Conservation (phyloP, 1,140 invertebrate genomes). For the Procambarus virginalis region DNA sequence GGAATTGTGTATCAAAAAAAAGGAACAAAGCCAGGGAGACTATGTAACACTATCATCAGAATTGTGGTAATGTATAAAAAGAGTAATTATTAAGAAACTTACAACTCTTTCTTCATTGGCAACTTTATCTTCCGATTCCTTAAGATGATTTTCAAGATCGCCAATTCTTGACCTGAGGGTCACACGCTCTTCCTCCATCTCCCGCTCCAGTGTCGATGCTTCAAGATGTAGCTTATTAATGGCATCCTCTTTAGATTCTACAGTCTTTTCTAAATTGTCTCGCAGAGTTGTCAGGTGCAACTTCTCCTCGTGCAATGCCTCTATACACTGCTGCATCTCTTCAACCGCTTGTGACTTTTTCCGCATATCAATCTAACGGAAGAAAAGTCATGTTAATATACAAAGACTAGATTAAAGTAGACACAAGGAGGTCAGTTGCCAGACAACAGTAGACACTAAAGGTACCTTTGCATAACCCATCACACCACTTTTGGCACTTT, state of each 20-base stretch:
- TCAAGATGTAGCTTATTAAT: slow-evolving; percentile 21
- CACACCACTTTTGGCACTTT: too few species aligned
- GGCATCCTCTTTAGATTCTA: slow-evolving; percentile 23
- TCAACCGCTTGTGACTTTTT: slow-evolving; percentile 68
- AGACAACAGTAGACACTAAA: too few species aligned
- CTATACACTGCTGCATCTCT: slow-evolving; percentile 68
- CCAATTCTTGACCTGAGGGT: slow-evolving; percentile 36
- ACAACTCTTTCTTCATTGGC: slow-evolving; percentile 16
- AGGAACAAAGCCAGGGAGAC: too few species aligned
- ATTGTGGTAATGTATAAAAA: too few species aligned
- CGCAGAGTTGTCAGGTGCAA: slow-evolving; percentile 35
- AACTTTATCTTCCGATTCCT: slow-evolving; percentile 45
- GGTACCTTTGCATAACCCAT: too few species aligned
- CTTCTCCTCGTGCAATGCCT: slow-evolving; percentile 61
- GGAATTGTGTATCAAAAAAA: too few species aligned
- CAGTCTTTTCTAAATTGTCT: slow-evolving; percentile 48
- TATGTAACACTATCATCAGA: too few species aligned
- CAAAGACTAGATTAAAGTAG: too few species aligned
- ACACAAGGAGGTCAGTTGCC: too few species aligned
- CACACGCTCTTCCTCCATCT: slow-evolving; percentile 54
- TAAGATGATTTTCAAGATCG: slow-evolving; percentile 52
- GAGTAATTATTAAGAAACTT: background rate
- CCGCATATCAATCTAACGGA: slow-evolving; percentile 63
- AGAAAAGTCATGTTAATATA: background rate
- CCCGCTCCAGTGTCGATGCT: slow-evolving; percentile 23